Conservation (phyloP, 2,113 vertebrate species). For the Gymnocephalus cernua region DNA sequence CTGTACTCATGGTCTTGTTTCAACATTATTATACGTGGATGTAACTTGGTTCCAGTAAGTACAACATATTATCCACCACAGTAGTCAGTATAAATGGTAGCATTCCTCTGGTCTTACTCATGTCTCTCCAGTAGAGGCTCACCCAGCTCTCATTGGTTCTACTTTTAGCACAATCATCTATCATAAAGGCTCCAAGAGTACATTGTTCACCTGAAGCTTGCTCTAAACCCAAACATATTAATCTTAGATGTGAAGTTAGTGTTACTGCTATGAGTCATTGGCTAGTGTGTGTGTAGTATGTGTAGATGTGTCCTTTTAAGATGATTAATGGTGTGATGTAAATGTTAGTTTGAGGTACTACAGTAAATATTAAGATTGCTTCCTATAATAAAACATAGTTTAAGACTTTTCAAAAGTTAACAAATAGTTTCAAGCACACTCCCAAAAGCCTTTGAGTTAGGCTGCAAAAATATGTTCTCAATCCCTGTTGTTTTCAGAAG, state of each 20-base stretch:
- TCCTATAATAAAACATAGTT: slow-evolving; percentile 12
- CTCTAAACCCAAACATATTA: slow-evolving; percentile 24
- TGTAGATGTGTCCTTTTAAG: neutral
- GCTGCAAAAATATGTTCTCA: neutral
- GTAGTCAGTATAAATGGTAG: neutral
- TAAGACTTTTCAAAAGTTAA: slow-evolving; percentile 25
- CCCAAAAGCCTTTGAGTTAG: neutral
- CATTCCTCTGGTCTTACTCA: slow-evolving; percentile 35
- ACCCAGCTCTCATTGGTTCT: slow-evolving; percentile 11
- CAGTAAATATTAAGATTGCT: slow-evolving; percentile 25
- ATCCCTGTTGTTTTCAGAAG: slow-evolving; percentile 30
- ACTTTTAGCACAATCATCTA: slow-evolving; percentile 13
- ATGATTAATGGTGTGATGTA: neutral
- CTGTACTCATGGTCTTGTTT: neutral
- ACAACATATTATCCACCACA: slow-evolving; percentile 3
- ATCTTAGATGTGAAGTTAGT: neutral
- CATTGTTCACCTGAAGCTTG: slow-evolving; percentile 6
- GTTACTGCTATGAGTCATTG: slow-evolving; percentile 20
- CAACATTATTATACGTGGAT: neutral
- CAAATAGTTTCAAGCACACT: neutral
- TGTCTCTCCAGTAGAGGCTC: slow-evolving; percentile 23
- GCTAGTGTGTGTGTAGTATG: slow-evolving; percentile 11
- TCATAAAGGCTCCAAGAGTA: slow-evolving; percentile 9
- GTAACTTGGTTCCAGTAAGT: slow-evolving; percentile 1
- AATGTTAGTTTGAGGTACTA: slow-evolving; percentile 18